Percentiles rank a stretch among this genome's conserved stretches.
phyloP scores from a whole-genome alignment of 2,797 vertebrate genomes.

The Amphiprion clarkii region DNA sequence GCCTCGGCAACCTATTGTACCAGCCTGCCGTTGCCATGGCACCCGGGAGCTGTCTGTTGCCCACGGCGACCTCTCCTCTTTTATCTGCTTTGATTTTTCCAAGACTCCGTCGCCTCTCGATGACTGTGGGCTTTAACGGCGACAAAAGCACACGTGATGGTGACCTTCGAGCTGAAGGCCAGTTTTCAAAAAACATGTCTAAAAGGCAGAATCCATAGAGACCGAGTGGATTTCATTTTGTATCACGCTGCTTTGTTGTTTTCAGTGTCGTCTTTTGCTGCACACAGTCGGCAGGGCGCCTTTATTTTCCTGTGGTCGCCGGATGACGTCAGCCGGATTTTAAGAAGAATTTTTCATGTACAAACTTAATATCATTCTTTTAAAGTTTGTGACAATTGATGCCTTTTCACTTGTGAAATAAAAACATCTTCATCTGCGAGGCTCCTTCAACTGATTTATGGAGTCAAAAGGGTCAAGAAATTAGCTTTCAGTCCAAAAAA shows the following conservation, averaged over 20 bases:
- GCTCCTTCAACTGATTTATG: constrained; percentile 20
- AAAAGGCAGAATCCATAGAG: neutral
- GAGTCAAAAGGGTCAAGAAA: neutral
- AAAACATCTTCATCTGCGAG: constrained; percentile 28
- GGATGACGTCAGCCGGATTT: neutral
- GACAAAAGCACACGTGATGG: constrained; percentile 7
- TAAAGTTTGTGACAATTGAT: constrained; percentile 35
- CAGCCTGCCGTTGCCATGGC: constrained; percentile 82
- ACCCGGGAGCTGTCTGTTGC: constrained; percentile 71
- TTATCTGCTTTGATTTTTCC: constrained; percentile 50
- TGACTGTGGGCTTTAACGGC: constrained; percentile 15
- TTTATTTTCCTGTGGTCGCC: neutral
- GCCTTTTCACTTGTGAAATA: constrained; percentile 49
- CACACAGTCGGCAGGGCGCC: neutral
- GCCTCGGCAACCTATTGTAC: constrained; percentile 70
- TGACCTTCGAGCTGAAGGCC: constrained; percentile 11
- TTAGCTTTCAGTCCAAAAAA: neutral
- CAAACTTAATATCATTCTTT: constrained; percentile 34
- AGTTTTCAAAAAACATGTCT: neutral
- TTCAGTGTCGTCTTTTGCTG: constrained; percentile 16
- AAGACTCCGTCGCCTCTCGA: constrained; percentile 36
- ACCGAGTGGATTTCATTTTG: constrained; percentile 18
- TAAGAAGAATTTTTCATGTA: constrained; percentile 24
- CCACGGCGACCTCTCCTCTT: constrained; percentile 69
- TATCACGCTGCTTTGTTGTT: constrained; percentile 34